Evolutionary conservation across 2,797 vertebrate genomes (phyloP).

Genomic region (Poeciliopsis infans): DNA sequence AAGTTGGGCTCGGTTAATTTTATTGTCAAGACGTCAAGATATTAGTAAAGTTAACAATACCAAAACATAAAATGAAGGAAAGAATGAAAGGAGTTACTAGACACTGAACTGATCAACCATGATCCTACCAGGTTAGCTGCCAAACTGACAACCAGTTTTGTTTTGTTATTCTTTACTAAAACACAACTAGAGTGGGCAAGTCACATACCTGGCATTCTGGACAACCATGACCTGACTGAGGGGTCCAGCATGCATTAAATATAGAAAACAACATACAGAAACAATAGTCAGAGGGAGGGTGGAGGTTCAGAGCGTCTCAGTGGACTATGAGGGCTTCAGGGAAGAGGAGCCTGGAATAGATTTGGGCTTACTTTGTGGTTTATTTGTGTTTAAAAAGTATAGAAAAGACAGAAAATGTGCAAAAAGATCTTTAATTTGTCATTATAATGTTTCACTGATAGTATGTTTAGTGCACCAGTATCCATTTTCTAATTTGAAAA

Average conservation of each 20-base stretch:
- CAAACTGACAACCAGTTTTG: constrained; percentile 62
- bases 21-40: constrained; percentile 15
- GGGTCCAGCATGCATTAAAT: constrained; percentile 87
- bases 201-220: constrained; percentile 99
- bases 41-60: constrained; percentile 28
- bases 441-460: background rate
- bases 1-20: constrained; percentile 38
- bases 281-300: constrained; percentile 78
- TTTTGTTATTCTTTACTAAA: constrained; percentile 61
- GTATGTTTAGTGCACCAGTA: background rate
- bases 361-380: constrained; percentile 29
- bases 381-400: constrained; percentile 3
- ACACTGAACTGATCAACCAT: constrained; percentile 26
- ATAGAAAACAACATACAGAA: constrained; percentile 84
- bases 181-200: constrained; percentile 74
- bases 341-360: constrained; percentile 20
- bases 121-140: constrained; percentile 32
- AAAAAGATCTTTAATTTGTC: background rate
- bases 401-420: constrained; percentile 10
- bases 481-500: background rate
- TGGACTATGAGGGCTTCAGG: constrained; percentile 48
- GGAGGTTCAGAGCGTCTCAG: constrained; percentile 51
- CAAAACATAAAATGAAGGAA: constrained; percentile 21
- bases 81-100: constrained; percentile 54
- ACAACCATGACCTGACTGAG: constrained; percentile 99